Base-by-base conservation (phyloP, 2,113 vertebrate genomes). In the Dryoscopus gambensis region DNA sequence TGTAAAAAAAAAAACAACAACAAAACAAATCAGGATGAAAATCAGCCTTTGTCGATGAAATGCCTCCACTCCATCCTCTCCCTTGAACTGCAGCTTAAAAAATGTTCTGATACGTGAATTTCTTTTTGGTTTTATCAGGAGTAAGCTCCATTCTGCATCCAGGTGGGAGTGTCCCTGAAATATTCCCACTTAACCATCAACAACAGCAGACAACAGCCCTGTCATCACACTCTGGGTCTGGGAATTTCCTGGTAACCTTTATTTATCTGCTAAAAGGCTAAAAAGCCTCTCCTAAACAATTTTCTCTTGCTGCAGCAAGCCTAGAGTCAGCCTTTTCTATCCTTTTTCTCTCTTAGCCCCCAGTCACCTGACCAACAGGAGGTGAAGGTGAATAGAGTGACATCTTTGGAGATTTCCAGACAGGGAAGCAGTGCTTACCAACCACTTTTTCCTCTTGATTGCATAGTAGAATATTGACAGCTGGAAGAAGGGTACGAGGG, bases 361-460 rank as follows among this genome's bases (percentile, higher is more conserved):
- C 27, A 37, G 0, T 6, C 40, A 35, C 44, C 53, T 30, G 47
- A 20, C 19, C 39, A 62, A 30, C 1, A 19, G 39, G 24, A 59
- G 28, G 8, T n/a, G 25, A 79, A 75, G 47, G 35, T 16, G 42
- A 15, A 50, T 11, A 14, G 0, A 64, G n/a, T 19, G 19, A 30
- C 3, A 37, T 11, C 23, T 65, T 46, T 37, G 5, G 13, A 47
- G 7, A 17, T 25, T 82, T 67, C 10, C 31, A 60, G 69, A 8
- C n/a, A 46, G 21, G 20, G 21, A 42, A 84, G n/a, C 1, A 27
- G 23, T 70, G 31, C 97, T 97, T 91, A 97, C 97, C 95, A 95
- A 13, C 96, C 96, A 97, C 78, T 96, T 95, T 62, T 93, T 97
- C 90, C 35, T 97, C 87, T 76, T 90, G 91, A 97, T 40, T 13